These are phyloP conservation scores for Thalpophila matura DNA, from an alignment of 2,888 invertebrate genomes.

Conservation along the genomic window DNA sequence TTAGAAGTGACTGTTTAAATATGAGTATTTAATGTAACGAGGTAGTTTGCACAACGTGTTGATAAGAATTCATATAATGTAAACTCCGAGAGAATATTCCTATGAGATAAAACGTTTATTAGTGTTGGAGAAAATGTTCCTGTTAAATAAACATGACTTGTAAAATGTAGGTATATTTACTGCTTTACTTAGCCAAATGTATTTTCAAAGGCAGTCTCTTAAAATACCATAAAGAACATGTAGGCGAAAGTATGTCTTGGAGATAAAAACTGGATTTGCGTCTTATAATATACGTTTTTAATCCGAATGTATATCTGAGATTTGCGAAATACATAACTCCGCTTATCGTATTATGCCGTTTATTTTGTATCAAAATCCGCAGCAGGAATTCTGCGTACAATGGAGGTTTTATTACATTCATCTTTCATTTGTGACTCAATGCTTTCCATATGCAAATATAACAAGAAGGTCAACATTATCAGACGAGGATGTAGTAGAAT, in stretches of 20 bases:
- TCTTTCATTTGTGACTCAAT: constrained; percentile 36
- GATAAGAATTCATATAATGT: constrained; percentile 39
- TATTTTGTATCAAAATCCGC: constrained; percentile 28
- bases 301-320: constrained; percentile 80
- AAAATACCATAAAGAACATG: constrained; percentile 75
- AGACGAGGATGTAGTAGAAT: constrained; percentile 59
- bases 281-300: constrained; percentile 75
- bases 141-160: constrained; percentile 51
- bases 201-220: constrained; percentile 72
- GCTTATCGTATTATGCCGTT: constrained; percentile 36
- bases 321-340: constrained; percentile 72
- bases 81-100: constrained; percentile 30
- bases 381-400: neutral
- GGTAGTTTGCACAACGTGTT: constrained; percentile 33
- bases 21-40: constrained; percentile 36
- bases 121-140: constrained; percentile 37
- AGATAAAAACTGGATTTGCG: constrained; percentile 85
- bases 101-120: constrained; percentile 38
- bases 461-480: constrained; percentile 46
- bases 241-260: constrained; percentile 77
- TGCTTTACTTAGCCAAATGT: constrained; percentile 52
- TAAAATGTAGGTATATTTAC: constrained; percentile 52
- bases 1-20: constrained; percentile 28
- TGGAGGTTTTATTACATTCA: constrained; percentile 10
- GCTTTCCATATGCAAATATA: constrained; percentile 48